Evolutionary conservation across 2,888 invertebrate genomes (phyloP).

Genomic region (Amblyjoppa fuscipennis): DNA sequence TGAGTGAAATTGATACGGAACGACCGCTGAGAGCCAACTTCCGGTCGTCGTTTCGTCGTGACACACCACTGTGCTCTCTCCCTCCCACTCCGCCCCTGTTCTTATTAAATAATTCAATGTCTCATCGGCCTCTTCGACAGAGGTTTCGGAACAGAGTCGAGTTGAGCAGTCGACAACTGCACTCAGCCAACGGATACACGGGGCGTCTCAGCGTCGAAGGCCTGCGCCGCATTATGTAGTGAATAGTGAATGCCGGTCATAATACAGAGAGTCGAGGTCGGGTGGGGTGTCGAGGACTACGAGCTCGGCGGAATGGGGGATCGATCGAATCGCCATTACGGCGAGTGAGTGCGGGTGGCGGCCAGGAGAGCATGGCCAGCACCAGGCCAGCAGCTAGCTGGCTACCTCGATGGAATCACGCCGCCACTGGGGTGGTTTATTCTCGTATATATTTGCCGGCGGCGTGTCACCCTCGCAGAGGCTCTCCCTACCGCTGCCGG

Average conservation of each 20-base stretch:
- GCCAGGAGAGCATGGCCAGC: slow-evolving; percentile 40
- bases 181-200: slow-evolving; percentile 35
- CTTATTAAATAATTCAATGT: slow-evolving; percentile 7
- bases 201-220: background rate
- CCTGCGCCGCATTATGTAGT: slow-evolving; percentile 13
- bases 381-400: slow-evolving; percentile 37
- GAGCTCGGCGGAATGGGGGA: slow-evolving; percentile 72
- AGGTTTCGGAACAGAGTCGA: background rate
- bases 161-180: slow-evolving; percentile 20
- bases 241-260: slow-evolving; percentile 69
- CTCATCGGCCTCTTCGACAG: background rate
- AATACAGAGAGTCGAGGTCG: slow-evolving; percentile 61
- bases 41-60: slow-evolving; percentile 57
- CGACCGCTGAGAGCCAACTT: slow-evolving; percentile 53
- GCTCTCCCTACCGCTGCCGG: slow-evolving; percentile 67
- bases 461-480: slow-evolving; percentile 81
- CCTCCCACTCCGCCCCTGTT: background rate
- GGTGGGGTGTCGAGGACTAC: slow-evolving; percentile 71
- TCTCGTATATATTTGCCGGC: slow-evolving; percentile 82
- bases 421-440: slow-evolving; percentile 81
- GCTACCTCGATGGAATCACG: slow-evolving; percentile 82
- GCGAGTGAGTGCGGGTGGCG: slow-evolving; percentile 78
- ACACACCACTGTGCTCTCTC: slow-evolving; percentile 1
- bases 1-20: slow-evolving; percentile 41
- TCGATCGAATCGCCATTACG: slow-evolving; percentile 85